Conservation (phyloP, 2,113 vertebrate species). For the Pithys albifrons region DNA sequence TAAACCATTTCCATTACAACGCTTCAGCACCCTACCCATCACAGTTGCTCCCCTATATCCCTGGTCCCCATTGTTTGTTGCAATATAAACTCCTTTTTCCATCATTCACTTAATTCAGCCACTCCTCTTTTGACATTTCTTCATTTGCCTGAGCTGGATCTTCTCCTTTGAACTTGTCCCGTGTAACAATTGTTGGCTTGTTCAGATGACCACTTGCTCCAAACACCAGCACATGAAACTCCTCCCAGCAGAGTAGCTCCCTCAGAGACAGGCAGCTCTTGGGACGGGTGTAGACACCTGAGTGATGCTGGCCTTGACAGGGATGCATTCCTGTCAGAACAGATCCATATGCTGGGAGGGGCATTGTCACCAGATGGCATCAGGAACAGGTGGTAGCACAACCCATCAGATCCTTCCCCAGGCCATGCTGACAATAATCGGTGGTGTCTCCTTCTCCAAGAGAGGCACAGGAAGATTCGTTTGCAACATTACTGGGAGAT, state of each 20-base stretch:
- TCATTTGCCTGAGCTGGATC: not conserved
- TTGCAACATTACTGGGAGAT: not conserved
- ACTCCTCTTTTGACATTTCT: not conserved
- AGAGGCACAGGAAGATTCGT: not conserved
- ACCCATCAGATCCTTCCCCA: not conserved
- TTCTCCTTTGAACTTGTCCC: not conserved
- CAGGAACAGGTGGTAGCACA: rapidly evolving
- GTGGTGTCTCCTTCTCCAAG: not conserved
- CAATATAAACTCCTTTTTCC: not conserved
- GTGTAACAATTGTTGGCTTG: too few species aligned
- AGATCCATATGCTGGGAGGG: not conserved
- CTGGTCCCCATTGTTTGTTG: not conserved
- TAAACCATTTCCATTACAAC: not conserved
- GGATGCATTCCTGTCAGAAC: rapidly evolving
- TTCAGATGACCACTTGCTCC: not conserved
- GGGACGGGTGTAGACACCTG: rapidly evolving
- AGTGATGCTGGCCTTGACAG: not conserved
- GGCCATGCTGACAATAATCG: rapidly evolving
- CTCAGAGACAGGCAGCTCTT: not conserved
- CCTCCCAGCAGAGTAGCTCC: not conserved
- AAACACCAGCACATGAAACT: not conserved
- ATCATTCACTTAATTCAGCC: not conserved
- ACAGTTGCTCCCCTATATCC: not conserved
- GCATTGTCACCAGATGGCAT: rapidly evolving
- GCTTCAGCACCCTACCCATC: not conserved